These are phyloP conservation scores for Globodera ellingtonae DNA, from an alignment of 1,140 invertebrate genomes.

Conservation along the genomic window DNA sequence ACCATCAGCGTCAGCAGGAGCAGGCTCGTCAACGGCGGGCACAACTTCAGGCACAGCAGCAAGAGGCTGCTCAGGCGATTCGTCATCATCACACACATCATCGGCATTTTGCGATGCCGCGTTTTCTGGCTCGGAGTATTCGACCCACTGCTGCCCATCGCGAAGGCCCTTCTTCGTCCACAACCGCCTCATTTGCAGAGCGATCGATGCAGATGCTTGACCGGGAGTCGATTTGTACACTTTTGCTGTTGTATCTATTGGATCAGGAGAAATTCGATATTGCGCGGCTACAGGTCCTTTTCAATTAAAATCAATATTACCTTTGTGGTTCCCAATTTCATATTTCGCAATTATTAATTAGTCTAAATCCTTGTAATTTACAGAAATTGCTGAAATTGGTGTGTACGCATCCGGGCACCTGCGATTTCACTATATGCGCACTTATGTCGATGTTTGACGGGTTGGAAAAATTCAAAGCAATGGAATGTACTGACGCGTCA, in stretches of 20 bases:
- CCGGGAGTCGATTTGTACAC: constrained; percentile 47
- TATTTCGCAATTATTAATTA: constrained; percentile 4
- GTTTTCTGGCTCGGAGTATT: constrained; percentile 2
- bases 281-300: constrained; percentile 47
- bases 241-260: constrained; percentile 55
- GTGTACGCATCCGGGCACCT: constrained; percentile 56
- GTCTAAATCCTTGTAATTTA: constrained; percentile 29
- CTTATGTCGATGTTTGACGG: constrained; percentile 52
- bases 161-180: constrained; percentile 9
- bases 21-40: constrained; percentile 14
- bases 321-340: not conserved
- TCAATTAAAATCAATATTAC: too few relatives aligned
- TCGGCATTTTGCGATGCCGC: constrained; percentile 22
- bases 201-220: constrained; percentile 48
- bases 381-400: constrained; percentile 47
- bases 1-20: constrained; percentile 75
- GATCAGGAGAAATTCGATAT: constrained; percentile 52
- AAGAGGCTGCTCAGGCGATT: constrained; percentile 6
- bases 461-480: constrained; percentile 21
- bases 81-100: constrained; percentile 32
- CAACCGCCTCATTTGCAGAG: not conserved
- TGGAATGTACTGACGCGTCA: constrained; percentile 23
- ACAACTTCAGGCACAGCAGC: constrained; percentile 19
- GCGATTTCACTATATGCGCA: constrained; percentile 55
- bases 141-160: constrained; percentile 1